Evolutionary conservation across 2,888 invertebrate species (phyloP).

Genomic region (Deilephila elpenor): DNA sequence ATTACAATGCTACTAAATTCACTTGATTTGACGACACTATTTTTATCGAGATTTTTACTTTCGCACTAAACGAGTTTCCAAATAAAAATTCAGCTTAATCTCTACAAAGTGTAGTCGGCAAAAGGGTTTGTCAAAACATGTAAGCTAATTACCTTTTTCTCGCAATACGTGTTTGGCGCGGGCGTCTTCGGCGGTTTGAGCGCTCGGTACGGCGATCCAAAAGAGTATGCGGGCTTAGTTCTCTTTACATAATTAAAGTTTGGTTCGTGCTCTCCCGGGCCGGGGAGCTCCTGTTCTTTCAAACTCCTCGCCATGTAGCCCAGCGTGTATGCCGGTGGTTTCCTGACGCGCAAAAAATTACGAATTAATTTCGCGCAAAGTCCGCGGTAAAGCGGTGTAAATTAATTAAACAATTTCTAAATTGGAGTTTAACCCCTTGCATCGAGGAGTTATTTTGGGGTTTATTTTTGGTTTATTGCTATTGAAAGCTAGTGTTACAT

Average conservation of each 20-base stretch:
- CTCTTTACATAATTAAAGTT: conserved; percentile 60
- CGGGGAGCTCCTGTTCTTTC: conserved; percentile 50
- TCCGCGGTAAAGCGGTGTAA: background rate
- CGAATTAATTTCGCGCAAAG: background rate
- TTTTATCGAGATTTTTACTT: no score
- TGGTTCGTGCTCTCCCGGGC: conserved; percentile 68
- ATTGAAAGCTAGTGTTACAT: background rate
- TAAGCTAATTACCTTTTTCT: conserved; percentile 64
- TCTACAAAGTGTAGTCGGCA: no score
- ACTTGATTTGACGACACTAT: no score
- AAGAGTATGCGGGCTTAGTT: conserved; percentile 63
- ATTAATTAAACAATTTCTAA: conserved; percentile 13
- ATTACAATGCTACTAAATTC: no score
- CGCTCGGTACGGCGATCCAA: conserved; percentile 55
- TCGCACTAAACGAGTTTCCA: no score
- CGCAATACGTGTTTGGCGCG: conserved; percentile 70
- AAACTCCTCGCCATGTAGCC: conserved; percentile 42
- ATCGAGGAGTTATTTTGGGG: background rate
- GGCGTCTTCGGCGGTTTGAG: conserved; percentile 49
- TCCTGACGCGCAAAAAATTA: conserved; percentile 44
- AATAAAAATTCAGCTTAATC: no score
- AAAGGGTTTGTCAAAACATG: conserved; percentile 2
- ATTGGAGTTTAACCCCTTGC: background rate
- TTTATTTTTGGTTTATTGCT: background rate
- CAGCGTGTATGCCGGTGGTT: conserved; percentile 61